These are phyloP conservation scores for Phalacrocorax carbo DNA, from an alignment of 2,113 vertebrate genomes.

Conservation along the genomic window DNA sequence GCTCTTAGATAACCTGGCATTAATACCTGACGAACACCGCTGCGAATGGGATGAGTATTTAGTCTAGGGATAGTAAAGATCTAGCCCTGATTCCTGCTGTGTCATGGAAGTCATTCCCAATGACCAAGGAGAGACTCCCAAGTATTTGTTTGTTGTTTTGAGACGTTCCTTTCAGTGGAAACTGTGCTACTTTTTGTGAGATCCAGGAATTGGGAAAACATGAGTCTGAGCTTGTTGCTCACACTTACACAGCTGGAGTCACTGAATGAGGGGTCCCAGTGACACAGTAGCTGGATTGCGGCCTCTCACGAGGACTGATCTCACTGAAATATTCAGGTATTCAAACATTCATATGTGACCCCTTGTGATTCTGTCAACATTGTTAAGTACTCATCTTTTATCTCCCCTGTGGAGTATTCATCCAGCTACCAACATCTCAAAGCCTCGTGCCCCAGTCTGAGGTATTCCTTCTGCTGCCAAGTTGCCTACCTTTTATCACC, in stretches of 20 bases:
- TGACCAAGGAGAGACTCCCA: not conserved
- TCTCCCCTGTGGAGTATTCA: not conserved
- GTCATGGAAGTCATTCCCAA: not conserved
- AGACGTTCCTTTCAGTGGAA: not conserved
- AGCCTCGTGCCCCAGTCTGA: not conserved
- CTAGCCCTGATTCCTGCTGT: not conserved
- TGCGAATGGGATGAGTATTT: not conserved
- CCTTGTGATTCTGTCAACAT: not conserved
- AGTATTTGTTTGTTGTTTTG: not conserved
- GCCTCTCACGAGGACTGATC: not conserved
- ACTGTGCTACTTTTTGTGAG: not conserved
- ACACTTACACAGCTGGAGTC: not conserved
- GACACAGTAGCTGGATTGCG: not conserved
- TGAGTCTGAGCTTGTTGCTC: fast-evolving
- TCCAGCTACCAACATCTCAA: not conserved
- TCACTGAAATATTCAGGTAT: not conserved
- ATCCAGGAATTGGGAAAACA: not conserved
- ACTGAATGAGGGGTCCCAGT: not conserved
- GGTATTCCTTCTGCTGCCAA: not conserved
- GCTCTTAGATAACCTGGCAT: not conserved
- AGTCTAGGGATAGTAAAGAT: not conserved
- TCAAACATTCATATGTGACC: not conserved
- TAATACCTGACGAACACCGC: not conserved
- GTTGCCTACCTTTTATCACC: not conserved
- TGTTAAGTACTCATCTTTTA: not conserved